Conservation (phyloP, 1,140 invertebrate genomes). For the Drosophila kanapiae region DNA sequence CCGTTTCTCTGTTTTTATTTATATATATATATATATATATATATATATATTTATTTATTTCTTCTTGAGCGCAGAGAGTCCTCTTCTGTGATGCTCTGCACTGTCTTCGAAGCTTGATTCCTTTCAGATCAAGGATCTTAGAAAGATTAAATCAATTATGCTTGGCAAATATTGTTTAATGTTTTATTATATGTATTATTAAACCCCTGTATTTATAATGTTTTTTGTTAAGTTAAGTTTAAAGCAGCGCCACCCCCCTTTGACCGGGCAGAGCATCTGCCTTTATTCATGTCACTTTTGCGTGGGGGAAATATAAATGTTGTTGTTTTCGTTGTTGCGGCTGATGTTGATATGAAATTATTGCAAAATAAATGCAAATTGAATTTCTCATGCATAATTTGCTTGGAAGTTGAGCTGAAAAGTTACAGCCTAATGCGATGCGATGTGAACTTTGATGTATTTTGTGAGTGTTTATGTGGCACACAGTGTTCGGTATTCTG, state of each 20-base stretch:
- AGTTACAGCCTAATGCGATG: constrained; percentile 27
- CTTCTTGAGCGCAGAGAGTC: constrained; percentile 11
- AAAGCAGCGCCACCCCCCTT: neutral
- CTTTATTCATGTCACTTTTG: constrained; percentile 37
- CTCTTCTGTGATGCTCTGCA: constrained; percentile 28
- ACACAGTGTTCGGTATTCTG: neutral
- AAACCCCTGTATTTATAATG: neutral
- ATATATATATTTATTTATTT: neutral
- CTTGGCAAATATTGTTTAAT: too few species aligned
- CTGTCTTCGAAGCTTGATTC: neutral
- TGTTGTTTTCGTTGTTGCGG: constrained; percentile 35
- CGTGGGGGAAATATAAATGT: constrained; percentile 19
- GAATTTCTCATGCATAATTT: constrained; percentile 84
- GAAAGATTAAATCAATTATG: neutral
- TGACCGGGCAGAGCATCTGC: constrained; percentile 51
- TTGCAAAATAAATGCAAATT: constrained; percentile 84
- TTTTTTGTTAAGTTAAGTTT: neutral
- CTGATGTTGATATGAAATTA: constrained; percentile 78
- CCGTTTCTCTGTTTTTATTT: constrained; percentile 6
- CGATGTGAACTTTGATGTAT: constrained; percentile 71
- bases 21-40: neutral
- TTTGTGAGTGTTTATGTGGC: constrained; percentile 33
- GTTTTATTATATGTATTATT: neutral
- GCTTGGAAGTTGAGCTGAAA: constrained; percentile 71
- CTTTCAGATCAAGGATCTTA: too few species aligned